Base-by-base conservation (phyloP, 2,888 invertebrate species). In the Gryllus longicercus region DNA sequence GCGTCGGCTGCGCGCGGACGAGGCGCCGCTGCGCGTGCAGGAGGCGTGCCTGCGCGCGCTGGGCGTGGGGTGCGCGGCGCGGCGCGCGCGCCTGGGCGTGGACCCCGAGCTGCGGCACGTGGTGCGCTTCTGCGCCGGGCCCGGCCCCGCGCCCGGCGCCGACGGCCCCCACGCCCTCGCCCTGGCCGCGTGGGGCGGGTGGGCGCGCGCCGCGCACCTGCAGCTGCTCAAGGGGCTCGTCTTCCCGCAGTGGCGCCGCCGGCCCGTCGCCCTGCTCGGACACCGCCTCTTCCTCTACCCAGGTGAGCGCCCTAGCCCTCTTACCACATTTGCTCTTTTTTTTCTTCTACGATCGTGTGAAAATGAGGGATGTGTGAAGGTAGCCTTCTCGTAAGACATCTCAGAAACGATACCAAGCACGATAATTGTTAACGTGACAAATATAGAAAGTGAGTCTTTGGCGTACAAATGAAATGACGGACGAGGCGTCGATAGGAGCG, bases 181-280 rank as follows among this genome's bases (percentile, higher is more conserved):
- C 49, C 77, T n/a, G 18, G 77, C 18, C 10, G 50, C 38, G 10
- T n/a, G n/a, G 16, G 63, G 83, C 21, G 88, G 87, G 75, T 87
- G 87, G 83, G 88, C 86, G 77, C 87, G 87, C 82, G 88, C 88
- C 83, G 89, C 89, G 49, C 85, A 86, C 82, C 86, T 87, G 77
- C 88, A 91, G 83, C 89, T 92, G 77, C 86, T 92, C 78, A 92
- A 92, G 86, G 92, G 92, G 77, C 89, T 92, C 83, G 92, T 92
- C 78, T 91, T 92, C 83, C 92, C 92, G 74, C 92, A 92, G 85
- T 92, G 92, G 92, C 91, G 91, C 85, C 88, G 90, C 79, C 88
- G 92, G 83, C 88, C 89, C 25, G 88, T 91, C 63, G 89, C 91
- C 83, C 87, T 92, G 81, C 88, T 91, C 84, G 92, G 91, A 82